A percentile compares a stretch with the other conserved stretches of the same genome.
These are phyloP conservation scores for Moxostoma hubbsi DNA, from an alignment of 2,797 vertebrate genomes.

Conservation along the genomic window DNA sequence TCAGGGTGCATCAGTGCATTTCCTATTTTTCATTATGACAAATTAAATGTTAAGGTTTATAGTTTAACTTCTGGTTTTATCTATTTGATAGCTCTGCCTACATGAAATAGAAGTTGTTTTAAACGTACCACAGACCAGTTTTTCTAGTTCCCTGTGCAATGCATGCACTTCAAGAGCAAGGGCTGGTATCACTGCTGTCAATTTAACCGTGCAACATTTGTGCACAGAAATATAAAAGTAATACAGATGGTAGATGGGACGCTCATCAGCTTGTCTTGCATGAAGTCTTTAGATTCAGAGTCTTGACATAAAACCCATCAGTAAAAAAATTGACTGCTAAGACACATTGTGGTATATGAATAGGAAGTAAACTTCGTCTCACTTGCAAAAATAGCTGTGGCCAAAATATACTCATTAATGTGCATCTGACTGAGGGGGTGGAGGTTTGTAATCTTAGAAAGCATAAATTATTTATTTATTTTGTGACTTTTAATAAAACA, in stretches of 20 bases:
- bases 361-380: conserved; percentile 19
- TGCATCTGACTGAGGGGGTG: not conserved
- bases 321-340: not conserved
- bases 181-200: too few species aligned
- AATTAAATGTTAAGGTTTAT: not conserved
- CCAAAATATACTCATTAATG: not conserved
- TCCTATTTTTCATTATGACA: not conserved
- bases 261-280: not conserved
- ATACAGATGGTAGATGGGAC: not conserved
- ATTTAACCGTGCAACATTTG: not conserved
- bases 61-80: not conserved
- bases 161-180: too few species aligned
- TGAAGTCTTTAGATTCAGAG: too few species aligned
- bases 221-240: not conserved
- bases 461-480: not conserved
- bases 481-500: not conserved
- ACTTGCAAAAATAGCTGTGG: not conserved
- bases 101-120: not conserved
- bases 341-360: not conserved
- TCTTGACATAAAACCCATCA: not conserved
- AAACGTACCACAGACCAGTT: not conserved
- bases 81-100: not conserved
- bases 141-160: not conserved
- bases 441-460: not conserved
- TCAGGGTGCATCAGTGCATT: not conserved